These are phyloP conservation scores for Leptobrachium ailaonicum DNA, from an alignment of 2,113 vertebrate genomes.

Conservation along the genomic window DNA sequence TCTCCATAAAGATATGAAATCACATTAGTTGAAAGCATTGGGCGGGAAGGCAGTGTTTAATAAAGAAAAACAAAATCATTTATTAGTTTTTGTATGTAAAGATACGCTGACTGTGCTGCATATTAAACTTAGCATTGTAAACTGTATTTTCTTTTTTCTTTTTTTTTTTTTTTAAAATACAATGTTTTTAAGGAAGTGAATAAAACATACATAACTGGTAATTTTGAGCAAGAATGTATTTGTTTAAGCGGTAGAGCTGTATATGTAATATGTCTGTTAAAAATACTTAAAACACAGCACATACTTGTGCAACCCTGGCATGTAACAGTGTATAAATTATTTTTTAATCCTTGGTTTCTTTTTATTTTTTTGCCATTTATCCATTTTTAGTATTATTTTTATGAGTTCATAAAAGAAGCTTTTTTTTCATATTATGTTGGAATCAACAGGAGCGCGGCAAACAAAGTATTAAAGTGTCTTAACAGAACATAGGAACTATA, in stretches of 20 bases:
- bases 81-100: constrained; percentile 99
- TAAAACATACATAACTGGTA: constrained; percentile 76
- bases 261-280: constrained; percentile 80
- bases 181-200: constrained; percentile 80
- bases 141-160: constrained; percentile 79
- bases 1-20: constrained; percentile 77
- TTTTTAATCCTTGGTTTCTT: constrained; percentile 61
- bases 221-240: constrained; percentile 73
- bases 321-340: constrained; percentile 72
- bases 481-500: constrained; percentile 68
- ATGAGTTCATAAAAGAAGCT: constrained; percentile 72
- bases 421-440: constrained; percentile 69
- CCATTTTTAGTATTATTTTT: constrained; percentile 66
- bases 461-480: constrained; percentile 99
- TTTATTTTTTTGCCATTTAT: constrained; percentile 61
- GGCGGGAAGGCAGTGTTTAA: constrained; percentile 78
- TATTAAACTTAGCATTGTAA: constrained; percentile 94
- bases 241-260: constrained; percentile 88
- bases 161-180: constrained; percentile 87
- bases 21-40: constrained; percentile 73
- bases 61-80: constrained; percentile 84
- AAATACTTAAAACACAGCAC: constrained; percentile 72
- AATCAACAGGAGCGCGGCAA: constrained; percentile 99
- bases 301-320: constrained; percentile 74
- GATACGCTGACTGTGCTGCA: constrained; percentile 95